Evolutionary conservation across 2,797 vertebrate species (phyloP).

Genomic region (Petrocephalus sullivani): DNA sequence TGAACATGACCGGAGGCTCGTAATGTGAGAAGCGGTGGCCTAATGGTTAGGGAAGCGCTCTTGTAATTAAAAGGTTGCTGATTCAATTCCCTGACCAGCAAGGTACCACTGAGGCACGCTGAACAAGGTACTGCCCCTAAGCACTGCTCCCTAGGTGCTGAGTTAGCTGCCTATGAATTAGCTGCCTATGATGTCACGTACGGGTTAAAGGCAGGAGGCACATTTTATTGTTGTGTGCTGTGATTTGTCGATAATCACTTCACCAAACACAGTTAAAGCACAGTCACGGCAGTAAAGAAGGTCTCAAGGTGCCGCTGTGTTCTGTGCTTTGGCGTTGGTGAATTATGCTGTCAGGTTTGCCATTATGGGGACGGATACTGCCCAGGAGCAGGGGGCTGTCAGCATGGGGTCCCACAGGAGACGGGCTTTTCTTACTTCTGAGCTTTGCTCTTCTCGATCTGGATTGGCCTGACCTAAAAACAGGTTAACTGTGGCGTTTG

Average conservation of each 20-base stretch:
- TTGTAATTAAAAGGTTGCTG: too few species aligned
- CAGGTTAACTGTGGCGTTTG: not conserved
- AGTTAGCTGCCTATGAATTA: too few species aligned
- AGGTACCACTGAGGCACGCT: too few species aligned
- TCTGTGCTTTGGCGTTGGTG: not conserved
- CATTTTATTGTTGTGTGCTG: too few species aligned
- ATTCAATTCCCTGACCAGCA: too few species aligned
- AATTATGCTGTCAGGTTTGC: not conserved
- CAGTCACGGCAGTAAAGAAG: not conserved
- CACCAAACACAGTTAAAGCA: not conserved
- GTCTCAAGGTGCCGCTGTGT: not conserved
- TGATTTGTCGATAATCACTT: too few species aligned
- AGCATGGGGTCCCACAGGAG: not conserved
- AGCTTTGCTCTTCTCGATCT: not conserved
- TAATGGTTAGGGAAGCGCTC: too few species aligned
- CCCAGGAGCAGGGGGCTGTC: not conserved
- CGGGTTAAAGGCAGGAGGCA: too few species aligned
- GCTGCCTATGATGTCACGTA: too few species aligned
- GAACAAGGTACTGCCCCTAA: too few species aligned
- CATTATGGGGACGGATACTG: not conserved
- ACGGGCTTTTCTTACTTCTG: not conserved
- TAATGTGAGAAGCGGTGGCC: not conserved
- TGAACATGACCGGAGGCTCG: too few species aligned
- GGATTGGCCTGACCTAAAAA: not conserved
- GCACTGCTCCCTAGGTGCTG: too few species aligned